Evolutionary conservation across 2,797 vertebrate species (phyloP).

Genomic region (Clarias laeviceps): DNA sequence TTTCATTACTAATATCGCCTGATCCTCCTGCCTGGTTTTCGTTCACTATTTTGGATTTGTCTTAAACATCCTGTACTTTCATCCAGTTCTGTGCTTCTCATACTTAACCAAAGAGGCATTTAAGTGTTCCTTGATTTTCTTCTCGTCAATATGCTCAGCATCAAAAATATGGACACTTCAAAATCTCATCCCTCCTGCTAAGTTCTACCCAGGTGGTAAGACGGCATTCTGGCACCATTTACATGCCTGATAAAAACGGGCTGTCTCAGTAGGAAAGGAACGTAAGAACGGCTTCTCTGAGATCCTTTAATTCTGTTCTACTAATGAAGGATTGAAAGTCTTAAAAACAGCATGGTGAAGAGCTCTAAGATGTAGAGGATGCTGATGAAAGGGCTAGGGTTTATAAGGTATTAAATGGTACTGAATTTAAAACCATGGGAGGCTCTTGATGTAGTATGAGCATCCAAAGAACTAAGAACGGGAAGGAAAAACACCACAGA

Average conservation of each 20-base stretch:
- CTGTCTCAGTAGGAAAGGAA: neutral
- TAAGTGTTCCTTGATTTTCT: neutral
- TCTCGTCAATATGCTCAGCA: neutral
- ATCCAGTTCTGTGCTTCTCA: neutral
- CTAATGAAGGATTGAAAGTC: neutral
- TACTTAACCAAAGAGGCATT: neutral
- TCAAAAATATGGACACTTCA: slow-evolving; percentile 11
- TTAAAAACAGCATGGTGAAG: too few species aligned
- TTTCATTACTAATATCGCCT: neutral
- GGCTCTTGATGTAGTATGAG: neutral
- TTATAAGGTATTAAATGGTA: too few species aligned
- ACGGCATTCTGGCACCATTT: neutral
- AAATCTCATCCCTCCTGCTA: neutral
- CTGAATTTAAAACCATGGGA: neutral
- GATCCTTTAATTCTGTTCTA: neutral
- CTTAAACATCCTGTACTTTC: neutral
- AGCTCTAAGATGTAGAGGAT: too few species aligned
- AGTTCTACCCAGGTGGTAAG: neutral
- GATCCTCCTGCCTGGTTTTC: neutral
- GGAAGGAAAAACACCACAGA: neutral
- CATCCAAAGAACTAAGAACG: neutral
- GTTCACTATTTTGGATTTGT: neutral
- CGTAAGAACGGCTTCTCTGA: neutral
- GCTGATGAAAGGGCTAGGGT: neutral
- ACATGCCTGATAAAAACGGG: neutral